Percentiles rank a stretch among this genome's conserved stretches.
phyloP scores from a whole-genome alignment of 2,888 invertebrate species.

The Troides aeacus region DNA sequence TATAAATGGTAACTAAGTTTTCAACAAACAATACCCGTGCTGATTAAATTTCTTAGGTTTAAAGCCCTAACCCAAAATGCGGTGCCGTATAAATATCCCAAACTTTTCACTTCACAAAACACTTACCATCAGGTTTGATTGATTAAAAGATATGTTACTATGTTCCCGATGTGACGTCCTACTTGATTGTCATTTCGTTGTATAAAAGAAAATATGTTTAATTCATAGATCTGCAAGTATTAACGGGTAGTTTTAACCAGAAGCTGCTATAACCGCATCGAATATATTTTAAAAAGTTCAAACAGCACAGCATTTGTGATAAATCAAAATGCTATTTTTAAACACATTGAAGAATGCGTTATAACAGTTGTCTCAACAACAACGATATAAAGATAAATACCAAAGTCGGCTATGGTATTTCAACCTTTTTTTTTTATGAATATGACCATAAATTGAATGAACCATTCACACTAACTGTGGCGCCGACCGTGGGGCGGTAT shows the following conservation, averaged over 20 bases:
- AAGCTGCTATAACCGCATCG: not conserved
- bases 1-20: no score
- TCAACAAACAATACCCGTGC: no score
- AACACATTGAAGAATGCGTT: not conserved
- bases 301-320: not conserved
- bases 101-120: no score
- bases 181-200: not conserved
- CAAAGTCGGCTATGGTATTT: slow-evolving; percentile 3
- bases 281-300: not conserved
- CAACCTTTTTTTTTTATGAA: slow-evolving; percentile 26
- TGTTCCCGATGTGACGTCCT: no score
- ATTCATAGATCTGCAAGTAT: not conserved
- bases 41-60: no score
- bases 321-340: not conserved
- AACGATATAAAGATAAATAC: not conserved
- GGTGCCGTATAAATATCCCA: no score
- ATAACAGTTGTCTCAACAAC: not conserved
- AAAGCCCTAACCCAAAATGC: no score
- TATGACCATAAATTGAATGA: slow-evolving; percentile 29
- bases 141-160: no score
- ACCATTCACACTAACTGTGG: slow-evolving; percentile 38
- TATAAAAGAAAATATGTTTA: not conserved
- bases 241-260: not conserved
- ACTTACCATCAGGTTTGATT: no score
- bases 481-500: slow-evolving; percentile 29